Percentiles rank a stretch among this genome's conserved stretches.
These are phyloP conservation scores for Scelioninae gen. 1 DNA, from an alignment of 2,888 invertebrate genomes.

Conservation along the genomic window DNA sequence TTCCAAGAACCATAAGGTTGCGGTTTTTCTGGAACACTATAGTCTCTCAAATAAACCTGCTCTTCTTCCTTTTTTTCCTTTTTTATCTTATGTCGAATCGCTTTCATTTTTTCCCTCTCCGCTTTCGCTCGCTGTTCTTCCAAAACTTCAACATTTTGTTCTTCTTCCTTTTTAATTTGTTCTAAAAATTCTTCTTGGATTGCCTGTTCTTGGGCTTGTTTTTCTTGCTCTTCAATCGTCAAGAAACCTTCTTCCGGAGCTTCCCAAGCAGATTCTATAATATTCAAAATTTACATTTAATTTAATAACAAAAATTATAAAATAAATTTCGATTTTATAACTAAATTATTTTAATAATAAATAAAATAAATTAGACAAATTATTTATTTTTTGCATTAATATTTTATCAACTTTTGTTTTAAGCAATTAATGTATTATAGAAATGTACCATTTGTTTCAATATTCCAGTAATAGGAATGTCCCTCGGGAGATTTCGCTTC, in stretches of 20 bases:
- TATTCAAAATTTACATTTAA: slow-evolving; percentile 18
- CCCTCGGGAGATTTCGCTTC: slow-evolving; percentile 92
- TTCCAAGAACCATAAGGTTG: slow-evolving; percentile 92
- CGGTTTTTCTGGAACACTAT: slow-evolving; percentile 87
- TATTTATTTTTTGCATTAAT: background rate
- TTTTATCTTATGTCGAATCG: slow-evolving; percentile 83
- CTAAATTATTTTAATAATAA: too few relatives aligned
- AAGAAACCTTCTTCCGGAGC: slow-evolving; percentile 90
- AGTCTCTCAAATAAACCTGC: slow-evolving; percentile 83
- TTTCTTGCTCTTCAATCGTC: slow-evolving; percentile 88
- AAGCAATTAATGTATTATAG: background rate
- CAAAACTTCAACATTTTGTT: slow-evolving; percentile 83
- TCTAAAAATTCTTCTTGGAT: slow-evolving; percentile 84
- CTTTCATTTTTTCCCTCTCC: slow-evolving; percentile 79
- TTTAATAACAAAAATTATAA: background rate
- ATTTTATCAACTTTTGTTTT: background rate
- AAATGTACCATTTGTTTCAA: slow-evolving; percentile 89
- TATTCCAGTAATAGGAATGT: slow-evolving; percentile 94
- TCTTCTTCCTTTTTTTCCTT: slow-evolving; percentile 80
- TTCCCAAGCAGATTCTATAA: slow-evolving; percentile 91
- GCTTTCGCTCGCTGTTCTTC: slow-evolving; percentile 80
- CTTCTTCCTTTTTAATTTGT: slow-evolving; percentile 85
- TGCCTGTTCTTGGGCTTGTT: slow-evolving; percentile 85
- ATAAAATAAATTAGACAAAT: too few relatives aligned
- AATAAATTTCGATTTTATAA: too few relatives aligned